Evolutionary conservation across 2,797 vertebrate species (phyloP).

Genomic region (Leucoraja ocellata): DNA sequence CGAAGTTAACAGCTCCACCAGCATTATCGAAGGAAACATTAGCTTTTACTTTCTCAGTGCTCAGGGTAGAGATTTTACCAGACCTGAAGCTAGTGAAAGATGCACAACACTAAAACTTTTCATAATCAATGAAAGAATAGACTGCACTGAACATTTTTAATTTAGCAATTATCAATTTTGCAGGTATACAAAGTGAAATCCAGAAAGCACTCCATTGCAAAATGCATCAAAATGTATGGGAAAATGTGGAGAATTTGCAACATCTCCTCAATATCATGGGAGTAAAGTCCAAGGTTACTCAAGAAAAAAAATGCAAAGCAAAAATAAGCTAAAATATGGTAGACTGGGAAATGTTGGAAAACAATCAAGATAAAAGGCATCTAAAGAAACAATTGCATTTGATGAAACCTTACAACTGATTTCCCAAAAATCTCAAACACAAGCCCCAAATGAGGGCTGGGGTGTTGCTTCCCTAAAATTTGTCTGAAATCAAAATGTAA

Average conservation of each 20-base stretch:
- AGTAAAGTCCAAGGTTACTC: background rate
- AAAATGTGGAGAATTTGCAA: no score
- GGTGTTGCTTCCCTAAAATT: background rate
- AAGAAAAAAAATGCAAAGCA: background rate
- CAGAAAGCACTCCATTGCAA: background rate
- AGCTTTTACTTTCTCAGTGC: no score
- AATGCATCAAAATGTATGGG: background rate
- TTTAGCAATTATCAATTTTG: background rate
- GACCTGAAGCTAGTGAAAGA: background rate
- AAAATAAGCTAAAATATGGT: background rate
- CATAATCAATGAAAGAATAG: background rate
- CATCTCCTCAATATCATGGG: no score
- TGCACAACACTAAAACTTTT: background rate
- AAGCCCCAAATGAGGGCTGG: background rate
- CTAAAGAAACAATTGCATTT: background rate
- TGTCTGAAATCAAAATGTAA: background rate
- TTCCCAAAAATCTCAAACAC: no score
- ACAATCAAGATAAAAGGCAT: background rate
- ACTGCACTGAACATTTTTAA: no score
- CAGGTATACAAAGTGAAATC: background rate
- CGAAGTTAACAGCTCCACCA: no score
- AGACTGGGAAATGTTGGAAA: background rate
- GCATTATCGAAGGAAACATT: no score
- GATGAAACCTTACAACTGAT: background rate
- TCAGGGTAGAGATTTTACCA: no score